phyloP scores from a whole-genome alignment of 2,888 invertebrate genomes.

The Andrena trimmerana region DNA sequence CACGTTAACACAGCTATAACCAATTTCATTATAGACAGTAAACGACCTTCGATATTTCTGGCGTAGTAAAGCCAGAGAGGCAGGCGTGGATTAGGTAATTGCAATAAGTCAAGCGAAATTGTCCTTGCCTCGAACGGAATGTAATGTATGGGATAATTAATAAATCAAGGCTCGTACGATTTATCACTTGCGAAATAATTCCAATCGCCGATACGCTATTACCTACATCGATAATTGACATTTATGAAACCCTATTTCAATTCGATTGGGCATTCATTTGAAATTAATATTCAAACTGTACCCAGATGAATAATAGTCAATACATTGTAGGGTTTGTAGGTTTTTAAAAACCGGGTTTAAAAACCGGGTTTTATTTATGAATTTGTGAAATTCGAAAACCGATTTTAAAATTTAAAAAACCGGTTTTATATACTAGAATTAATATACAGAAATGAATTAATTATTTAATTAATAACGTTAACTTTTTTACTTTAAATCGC shows the following conservation, averaged over 20 bases:
- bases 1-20: conserved; percentile 17
- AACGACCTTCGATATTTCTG: conserved; percentile 47
- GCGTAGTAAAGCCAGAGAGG: conserved; percentile 7
- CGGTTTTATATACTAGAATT: too few species aligned
- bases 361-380: too few species aligned
- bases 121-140: background rate
- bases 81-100: conserved; percentile 6
- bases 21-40: conserved; percentile 36
- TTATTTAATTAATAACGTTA: too few species aligned
- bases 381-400: too few species aligned
- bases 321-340: background rate
- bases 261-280: background rate
- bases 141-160: background rate
- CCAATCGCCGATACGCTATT: too few species aligned
- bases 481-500: too few species aligned
- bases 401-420: too few species aligned
- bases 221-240: conserved; percentile 1
- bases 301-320: background rate
- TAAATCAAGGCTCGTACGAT: background rate
- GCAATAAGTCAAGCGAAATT: conserved; percentile 15
- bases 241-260: too few species aligned
- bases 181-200: too few species aligned
- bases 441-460: too few species aligned
- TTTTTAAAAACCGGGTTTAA: too few species aligned
- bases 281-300: background rate